Conservation (phyloP, 2,113 vertebrate species). For the Cephalopholis sonnerati region DNA sequence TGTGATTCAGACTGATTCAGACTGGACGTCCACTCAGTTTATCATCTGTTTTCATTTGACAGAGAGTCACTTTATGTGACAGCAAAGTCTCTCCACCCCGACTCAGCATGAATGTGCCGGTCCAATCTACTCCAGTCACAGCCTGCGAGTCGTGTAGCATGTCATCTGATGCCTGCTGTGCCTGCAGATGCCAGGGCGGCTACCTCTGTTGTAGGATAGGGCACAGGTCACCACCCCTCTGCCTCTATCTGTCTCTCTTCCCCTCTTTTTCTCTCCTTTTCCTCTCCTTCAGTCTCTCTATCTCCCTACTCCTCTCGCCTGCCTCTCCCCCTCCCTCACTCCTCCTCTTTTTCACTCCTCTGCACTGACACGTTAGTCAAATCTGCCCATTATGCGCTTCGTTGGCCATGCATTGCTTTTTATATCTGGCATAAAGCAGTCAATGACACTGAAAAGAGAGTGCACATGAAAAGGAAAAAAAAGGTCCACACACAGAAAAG, state of each 20-base stretch:
- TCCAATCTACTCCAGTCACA: conserved; percentile 67
- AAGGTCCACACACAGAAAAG: conserved; percentile 37
- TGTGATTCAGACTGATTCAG: conserved; percentile 61
- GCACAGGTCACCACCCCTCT: conserved; percentile 63
- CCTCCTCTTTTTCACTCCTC: conserved; percentile 67
- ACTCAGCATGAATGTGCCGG: conserved; percentile 64
- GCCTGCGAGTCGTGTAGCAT: conserved; percentile 62
- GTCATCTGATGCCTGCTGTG: conserved; percentile 71
- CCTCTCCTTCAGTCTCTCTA: conserved; percentile 41
- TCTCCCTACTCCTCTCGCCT: conserved; percentile 23
- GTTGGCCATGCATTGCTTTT: conserved; percentile 77
- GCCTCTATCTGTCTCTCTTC: conserved; percentile 25
- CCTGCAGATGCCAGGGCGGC: conserved; percentile 73
- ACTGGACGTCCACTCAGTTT: conserved; percentile 62
- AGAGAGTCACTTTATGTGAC: conserved; percentile 62
- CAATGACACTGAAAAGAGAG: conserved; percentile 76
- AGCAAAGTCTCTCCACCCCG: conserved; percentile 51
- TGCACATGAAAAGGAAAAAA: conserved; percentile 46
- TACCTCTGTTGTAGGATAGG: conserved; percentile 62
- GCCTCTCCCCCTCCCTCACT: not conserved
- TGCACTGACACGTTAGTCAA: conserved; percentile 75
- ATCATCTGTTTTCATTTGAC: conserved; percentile 63
- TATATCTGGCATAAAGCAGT: conserved; percentile 80
- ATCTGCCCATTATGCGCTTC: conserved; percentile 79
- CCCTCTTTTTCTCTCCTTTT: conserved; percentile 7